phyloP scores from a whole-genome alignment of 2,797 vertebrate genomes.

The Taenioides sp. region DNA sequence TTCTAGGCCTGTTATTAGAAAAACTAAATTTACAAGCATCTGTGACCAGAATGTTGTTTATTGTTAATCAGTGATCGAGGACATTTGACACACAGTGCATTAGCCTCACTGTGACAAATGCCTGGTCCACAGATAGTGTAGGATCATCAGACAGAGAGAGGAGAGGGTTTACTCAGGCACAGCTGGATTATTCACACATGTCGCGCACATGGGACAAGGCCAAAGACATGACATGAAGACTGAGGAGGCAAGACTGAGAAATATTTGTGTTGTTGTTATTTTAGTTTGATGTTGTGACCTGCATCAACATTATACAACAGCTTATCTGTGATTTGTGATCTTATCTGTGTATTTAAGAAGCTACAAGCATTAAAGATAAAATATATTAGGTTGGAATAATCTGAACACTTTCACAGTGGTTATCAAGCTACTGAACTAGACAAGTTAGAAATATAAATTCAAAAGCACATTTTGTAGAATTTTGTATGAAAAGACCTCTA shows the following conservation, averaged over 20 bases:
- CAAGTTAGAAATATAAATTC: background rate
- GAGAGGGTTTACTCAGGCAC: constrained; percentile 63
- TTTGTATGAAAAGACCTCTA: too few relatives aligned
- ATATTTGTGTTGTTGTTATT: constrained; percentile 44
- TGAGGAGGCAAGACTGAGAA: constrained; percentile 24
- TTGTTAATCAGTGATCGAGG: constrained; percentile 9
- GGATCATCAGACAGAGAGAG: constrained; percentile 35
- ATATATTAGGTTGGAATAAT: background rate
- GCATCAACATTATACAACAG: constrained; percentile 22
- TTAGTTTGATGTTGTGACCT: constrained; percentile 34
- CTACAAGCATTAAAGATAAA: background rate
- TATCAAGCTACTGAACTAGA: background rate
- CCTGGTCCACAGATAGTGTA: constrained; percentile 41
- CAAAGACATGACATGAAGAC: constrained; percentile 59
- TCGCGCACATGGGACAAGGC: constrained; percentile 55
- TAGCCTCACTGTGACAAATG: constrained; percentile 58
- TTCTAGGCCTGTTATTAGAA: background rate
- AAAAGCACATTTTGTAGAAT: background rate
- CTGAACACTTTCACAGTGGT: background rate
- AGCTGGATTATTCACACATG: constrained; percentile 63
- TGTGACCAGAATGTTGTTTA: too few relatives aligned
- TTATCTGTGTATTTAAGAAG: background rate
- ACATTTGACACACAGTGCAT: constrained; percentile 32
- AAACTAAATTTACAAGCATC: background rate
- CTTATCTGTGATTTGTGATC: background rate